Percentiles rank a stretch among this genome's conserved stretches.
Evolutionary conservation across 1,140 invertebrate genomes (phyloP).

Genomic region (Neodiprion virginianus): DNA sequence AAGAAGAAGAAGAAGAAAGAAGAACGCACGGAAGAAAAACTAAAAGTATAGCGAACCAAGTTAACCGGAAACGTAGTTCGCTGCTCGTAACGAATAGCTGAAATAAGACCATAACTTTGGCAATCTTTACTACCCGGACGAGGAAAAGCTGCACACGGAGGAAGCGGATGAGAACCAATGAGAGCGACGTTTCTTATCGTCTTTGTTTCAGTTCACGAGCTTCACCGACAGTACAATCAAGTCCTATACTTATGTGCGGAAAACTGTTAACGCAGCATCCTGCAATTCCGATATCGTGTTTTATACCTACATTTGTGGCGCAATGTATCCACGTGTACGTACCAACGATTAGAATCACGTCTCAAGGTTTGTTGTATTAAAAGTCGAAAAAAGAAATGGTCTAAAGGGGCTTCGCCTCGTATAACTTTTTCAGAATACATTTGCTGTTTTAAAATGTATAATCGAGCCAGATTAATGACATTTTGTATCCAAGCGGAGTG

Average conservation of each 20-base stretch:
- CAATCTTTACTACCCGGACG: not conserved
- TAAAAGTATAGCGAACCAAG: not conserved
- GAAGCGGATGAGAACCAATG: too few relatives aligned
- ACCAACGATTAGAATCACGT: not conserved
- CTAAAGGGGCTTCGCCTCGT: not conserved
- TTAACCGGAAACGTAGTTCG: conserved; percentile 2
- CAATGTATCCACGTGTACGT: too few relatives aligned
- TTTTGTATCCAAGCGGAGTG: not conserved
- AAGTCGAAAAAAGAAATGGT: not conserved
- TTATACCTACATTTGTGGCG: too few relatives aligned
- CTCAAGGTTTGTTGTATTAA: not conserved
- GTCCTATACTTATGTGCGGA: too few relatives aligned
- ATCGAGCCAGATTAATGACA: not conserved
- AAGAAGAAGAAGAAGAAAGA: too few relatives aligned
- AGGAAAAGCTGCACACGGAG: too few relatives aligned
- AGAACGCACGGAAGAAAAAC: not conserved
- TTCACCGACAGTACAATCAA: too few relatives aligned
- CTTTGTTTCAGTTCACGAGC: too few relatives aligned
- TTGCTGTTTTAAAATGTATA: not conserved
- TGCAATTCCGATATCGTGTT: too few relatives aligned
- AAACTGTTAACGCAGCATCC: too few relatives aligned
- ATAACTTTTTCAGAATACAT: not conserved
- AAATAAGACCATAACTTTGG: not conserved
- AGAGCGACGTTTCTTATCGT: too few relatives aligned
- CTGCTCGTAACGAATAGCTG: conserved; percentile 2